Conservation (phyloP, 2,797 vertebrate genomes). For the Delichon dasypus region DNA sequence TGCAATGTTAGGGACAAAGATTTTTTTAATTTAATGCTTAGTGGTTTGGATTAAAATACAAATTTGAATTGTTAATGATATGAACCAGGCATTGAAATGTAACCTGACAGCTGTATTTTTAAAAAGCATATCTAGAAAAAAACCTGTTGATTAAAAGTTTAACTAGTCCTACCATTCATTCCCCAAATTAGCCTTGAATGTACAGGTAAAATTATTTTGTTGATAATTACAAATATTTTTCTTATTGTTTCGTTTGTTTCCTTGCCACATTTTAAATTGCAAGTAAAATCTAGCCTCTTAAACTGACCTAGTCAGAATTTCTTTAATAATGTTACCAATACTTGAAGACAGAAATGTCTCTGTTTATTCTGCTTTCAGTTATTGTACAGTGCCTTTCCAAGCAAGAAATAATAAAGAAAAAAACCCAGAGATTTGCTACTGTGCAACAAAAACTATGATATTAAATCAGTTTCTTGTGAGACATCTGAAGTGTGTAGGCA, state of each 20-base stretch:
- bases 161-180: background rate
- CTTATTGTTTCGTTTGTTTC: background rate
- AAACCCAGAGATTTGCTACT: background rate
- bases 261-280: background rate
- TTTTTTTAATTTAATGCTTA: background rate
- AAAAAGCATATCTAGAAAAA: background rate
- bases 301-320: background rate
- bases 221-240: background rate
- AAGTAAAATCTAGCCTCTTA: background rate
- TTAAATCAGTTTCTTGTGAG: background rate
- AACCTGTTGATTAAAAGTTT: background rate
- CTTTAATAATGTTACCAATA: background rate
- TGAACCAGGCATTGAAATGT: background rate
- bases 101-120: background rate
- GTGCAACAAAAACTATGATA: background rate
- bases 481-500: slow-evolving; percentile 9
- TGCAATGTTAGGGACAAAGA: background rate
- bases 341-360: background rate
- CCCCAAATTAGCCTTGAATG: background rate
- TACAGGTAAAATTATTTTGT: background rate
- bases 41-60: background rate
- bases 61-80: background rate
- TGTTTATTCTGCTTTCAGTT: background rate
- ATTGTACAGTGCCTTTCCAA: background rate
- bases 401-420: slow-evolving; percentile 2